Evolutionary conservation across 2,888 invertebrate species (phyloP).

Genomic region (Agrochola litura): DNA sequence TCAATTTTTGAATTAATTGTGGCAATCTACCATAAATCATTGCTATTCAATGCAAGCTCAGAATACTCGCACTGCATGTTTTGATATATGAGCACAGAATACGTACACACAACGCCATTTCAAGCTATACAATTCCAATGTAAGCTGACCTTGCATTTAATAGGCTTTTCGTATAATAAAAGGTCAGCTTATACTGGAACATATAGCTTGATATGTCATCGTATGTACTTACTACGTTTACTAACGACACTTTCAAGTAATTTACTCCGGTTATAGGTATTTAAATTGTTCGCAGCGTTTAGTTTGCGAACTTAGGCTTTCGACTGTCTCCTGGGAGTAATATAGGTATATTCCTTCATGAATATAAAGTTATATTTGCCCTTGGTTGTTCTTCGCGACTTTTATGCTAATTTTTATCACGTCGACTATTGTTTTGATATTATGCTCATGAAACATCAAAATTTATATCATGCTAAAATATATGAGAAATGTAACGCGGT

Average conservation of each 20-base stretch:
- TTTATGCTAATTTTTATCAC: conserved; percentile 34
- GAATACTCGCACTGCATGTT: conserved; percentile 55
- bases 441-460: neutral
- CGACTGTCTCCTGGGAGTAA: conserved; percentile 49
- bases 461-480: neutral
- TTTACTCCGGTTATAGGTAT: conserved; percentile 58
- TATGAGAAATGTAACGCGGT: neutral
- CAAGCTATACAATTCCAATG: neutral
- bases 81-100: conserved; percentile 52
- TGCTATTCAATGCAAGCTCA: conserved; percentile 61
- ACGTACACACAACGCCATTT: conserved; percentile 23
- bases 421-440: conserved; percentile 14
- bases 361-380: conserved; percentile 51
- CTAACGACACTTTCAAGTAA: conserved; percentile 62
- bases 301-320: conserved; percentile 59
- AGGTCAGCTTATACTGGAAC: conserved; percentile 6
- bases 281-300: conserved; percentile 58
- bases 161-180: neutral
- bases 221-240: conserved; percentile 48
- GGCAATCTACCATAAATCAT: conserved; percentile 53
- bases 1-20: conserved; percentile 61
- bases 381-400: conserved; percentile 23
- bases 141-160: neutral
- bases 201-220: neutral
- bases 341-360: conserved; percentile 53